Conservation (phyloP, 2,797 vertebrate genomes). For the Myotis findleyi region DNA sequence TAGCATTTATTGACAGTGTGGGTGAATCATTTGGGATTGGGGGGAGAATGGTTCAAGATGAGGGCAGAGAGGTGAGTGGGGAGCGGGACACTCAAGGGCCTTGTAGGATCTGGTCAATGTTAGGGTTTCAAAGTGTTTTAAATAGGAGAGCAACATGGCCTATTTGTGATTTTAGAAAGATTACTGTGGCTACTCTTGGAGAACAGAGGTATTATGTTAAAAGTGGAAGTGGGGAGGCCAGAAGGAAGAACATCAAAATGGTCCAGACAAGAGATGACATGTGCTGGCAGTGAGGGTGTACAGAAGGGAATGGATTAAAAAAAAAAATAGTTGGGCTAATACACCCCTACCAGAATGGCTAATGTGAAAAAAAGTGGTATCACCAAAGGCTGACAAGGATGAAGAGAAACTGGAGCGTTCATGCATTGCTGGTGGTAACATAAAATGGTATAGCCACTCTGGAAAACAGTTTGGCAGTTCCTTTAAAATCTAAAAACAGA, state of each 20-base stretch:
- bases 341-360: background rate
- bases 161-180: background rate
- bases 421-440: background rate
- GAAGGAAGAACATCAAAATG: background rate
- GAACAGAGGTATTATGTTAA: background rate
- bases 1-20: background rate
- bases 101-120: background rate
- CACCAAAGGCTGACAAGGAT: background rate
- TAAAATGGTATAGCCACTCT: background rate
- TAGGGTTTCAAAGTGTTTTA: background rate
- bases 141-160: background rate
- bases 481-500: constrained; percentile 17
- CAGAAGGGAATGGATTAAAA: background rate
- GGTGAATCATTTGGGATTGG: background rate
- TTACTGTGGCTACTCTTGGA: background rate
- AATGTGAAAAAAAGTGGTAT: background rate
- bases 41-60: background rate
- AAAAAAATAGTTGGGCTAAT: background rate
- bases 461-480: background rate
- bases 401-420: background rate
- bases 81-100: background rate
- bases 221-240: background rate
- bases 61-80: background rate
- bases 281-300: background rate
- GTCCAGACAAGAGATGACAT: background rate